phyloP scores from a whole-genome alignment of 2,888 invertebrate genomes.

The Eledona agricola region DNA sequence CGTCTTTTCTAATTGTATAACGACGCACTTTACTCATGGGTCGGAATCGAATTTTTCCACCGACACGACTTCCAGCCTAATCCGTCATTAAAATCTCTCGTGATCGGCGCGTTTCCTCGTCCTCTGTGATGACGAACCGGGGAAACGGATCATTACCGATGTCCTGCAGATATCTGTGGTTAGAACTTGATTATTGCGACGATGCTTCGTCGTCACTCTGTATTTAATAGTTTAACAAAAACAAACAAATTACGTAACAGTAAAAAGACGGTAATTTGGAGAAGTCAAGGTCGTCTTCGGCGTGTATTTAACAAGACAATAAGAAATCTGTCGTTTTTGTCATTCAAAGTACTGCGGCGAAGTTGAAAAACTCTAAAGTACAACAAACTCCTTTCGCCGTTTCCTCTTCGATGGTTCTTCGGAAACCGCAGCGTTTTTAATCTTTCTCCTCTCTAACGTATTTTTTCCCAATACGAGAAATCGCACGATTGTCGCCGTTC shows the following conservation, averaged over 20 bases:
- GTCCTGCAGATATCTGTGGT: too few relatives aligned
- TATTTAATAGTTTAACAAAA: conserved; percentile 17
- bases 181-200: conserved; percentile 6
- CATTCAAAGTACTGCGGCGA: too few relatives aligned
- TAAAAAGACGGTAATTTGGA: conserved; percentile 33
- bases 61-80: conserved; percentile 2
- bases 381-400: conserved; percentile 1
- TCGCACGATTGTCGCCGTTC: too few relatives aligned
- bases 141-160: conserved; percentile 7
- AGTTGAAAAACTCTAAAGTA: too few relatives aligned
- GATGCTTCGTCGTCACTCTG: conserved; percentile 16
- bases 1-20: conserved; percentile 12
- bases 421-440: too few relatives aligned
- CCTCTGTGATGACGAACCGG: not conserved
- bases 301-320: conserved; percentile 29
- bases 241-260: conserved; percentile 32
- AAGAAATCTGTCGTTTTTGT: conserved; percentile 16
- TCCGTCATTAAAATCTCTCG: conserved; percentile 17
- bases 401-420: too few relatives aligned
- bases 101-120: not conserved
- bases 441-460: too few relatives aligned
- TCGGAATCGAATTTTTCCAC: not conserved
- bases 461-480: too few relatives aligned
- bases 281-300: conserved; percentile 33
- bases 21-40: not conserved